Evolutionary conservation across 2,888 invertebrate genomes (phyloP), one percentile per base, ranked within the genome.

Genomic region (Arrhopalites spinosus): DNA sequence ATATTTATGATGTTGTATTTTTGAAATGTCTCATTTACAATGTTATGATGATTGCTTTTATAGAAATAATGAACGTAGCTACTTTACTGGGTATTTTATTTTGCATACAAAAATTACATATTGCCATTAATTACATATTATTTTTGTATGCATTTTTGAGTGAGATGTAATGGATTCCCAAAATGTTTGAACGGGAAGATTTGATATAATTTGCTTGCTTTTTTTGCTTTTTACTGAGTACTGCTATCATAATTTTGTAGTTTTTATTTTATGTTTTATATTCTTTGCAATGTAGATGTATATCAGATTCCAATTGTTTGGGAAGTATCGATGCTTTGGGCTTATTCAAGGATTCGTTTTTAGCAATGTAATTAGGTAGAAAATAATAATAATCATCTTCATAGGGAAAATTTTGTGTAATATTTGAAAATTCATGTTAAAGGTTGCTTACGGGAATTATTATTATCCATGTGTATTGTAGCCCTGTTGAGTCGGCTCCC

Each of bases 401-500:
- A n/a, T 17, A n/a, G 50, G 15, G 15, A n/a, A 2, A n/a, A 2
- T 50, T n/a, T n/a, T n/a, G n/a, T 50, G 50, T 3, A 2, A n/a
- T 50, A 50, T n/a, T 61, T 61, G 25, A 25, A 61, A 2, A 61
- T 11, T n/a, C n/a, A n/a, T n/a, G n/a, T n/a, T 3, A 20, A 27
- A 43, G 25, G 27, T 27, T 66, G 66, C 43, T 73, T 73, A 53
- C 61, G 68, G 73, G 70, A 56, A 27, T 36, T 50, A 70, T 70
- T 70, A 56, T 70, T 56, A n/a, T n/a, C 50, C 56, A 13, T 70
- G 68, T 70, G 67, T 74, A 27, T 76, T 78, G 69, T 79, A 81
- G 80, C 76, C 80, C 80, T 77, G 80, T 81, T 45, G 80, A 81
- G 47, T 66, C 68, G 72, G 77, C 76, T 67, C 71, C 78, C 53